Base-by-base conservation (phyloP, 2,113 vertebrate species). In the Amphiprion ocellaris region DNA sequence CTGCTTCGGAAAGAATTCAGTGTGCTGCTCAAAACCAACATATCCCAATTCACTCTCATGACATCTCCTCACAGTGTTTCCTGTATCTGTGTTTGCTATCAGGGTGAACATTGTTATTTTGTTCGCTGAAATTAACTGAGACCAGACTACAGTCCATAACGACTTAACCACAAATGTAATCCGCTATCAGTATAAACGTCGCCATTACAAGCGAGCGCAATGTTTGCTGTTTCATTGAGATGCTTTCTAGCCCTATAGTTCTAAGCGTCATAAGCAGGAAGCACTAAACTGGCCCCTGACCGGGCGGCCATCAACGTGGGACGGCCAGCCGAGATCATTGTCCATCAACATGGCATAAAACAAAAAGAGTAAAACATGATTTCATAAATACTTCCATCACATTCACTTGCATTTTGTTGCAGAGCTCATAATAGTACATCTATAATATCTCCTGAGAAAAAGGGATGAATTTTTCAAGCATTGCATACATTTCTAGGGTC, bases 401-500 rank as follows among this genome's bases (percentile, higher is more conserved):
- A 92, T 94, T 94, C 92, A 92, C 90, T 94, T 93, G 90, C 90
- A 93, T 93, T 92, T 90, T 88, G 88, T 92, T 90, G 92, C 91
- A 91, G 91, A 93, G 92, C 92, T 94, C 86, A 91, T 93, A 87
- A 90, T 91, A 92, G 89, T 92, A 90, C 85, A 91, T 92, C 85
- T 91, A 89, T 92, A 92, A 81, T 93, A 92, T 92, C 91, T 95
- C 93, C 94, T 95, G 94, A 95, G 94, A 95, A 94, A 92, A 94
- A 93, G 90, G 90, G 92, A 90, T 89, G 89, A 69, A 91, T 90
- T 94, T 87, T 93, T 92, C 90, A 92, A 94, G 92, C 94, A 93
- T 94, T 92, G 94, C 90, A 93, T 94, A 93, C 91, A 91, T 93
- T 90, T 93, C 86, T 90, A 89, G 86, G 89, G 81, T 93, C 89